Evolutionary conservation across 2,113 vertebrate genomes (phyloP), one percentile per base, ranked within the genome.

Genomic region (Aspidoscelis tigris): DNA sequence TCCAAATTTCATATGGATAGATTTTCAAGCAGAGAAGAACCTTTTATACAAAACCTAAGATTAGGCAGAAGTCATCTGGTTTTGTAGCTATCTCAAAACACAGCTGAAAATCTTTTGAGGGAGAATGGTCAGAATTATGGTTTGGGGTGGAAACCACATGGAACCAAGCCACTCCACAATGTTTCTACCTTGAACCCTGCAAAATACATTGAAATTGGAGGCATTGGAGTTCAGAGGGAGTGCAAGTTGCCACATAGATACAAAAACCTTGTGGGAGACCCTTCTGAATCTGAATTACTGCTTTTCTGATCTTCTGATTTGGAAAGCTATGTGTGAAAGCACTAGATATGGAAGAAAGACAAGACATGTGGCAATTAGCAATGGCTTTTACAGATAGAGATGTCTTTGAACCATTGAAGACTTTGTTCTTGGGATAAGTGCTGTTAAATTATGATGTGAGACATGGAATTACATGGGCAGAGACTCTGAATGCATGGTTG

Each of bases 131-230:
- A 77, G 75, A 85, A 68, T 90, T 90, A 84, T 89, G 89, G 91
- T 24, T 92, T 91, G 84, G 44, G 20, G 61, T 86, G 53, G 78
- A 92, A 94, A 88, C 92, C 92, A 81, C 89, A 88, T 61, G 61
- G 85, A 87, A 87, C 43, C 53, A 33, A 78, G 76, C 76, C 76
- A 79, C 70, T 75, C 76, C 85, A 39, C 47, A 68, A 44, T 55
- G 64, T 83, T 88, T 88, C 72, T 69, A n/a, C 82, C 85, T 87
- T 85, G 90, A 89, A 92, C 76, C 80, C 53, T 70, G 66, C 73
- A 81, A 43, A 86, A 41, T 8, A 7, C n/a, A 43, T 58, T 55
- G 1, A 1, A 69, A 88, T 33, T 22, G 58, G 16, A 12, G 3
- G 10, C 24, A 58, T 41, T 58, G n/a, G 75, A 85, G 83, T 73